phyloP scores from a whole-genome alignment of 2,888 invertebrate species.

The Hydraecia micacea region DNA sequence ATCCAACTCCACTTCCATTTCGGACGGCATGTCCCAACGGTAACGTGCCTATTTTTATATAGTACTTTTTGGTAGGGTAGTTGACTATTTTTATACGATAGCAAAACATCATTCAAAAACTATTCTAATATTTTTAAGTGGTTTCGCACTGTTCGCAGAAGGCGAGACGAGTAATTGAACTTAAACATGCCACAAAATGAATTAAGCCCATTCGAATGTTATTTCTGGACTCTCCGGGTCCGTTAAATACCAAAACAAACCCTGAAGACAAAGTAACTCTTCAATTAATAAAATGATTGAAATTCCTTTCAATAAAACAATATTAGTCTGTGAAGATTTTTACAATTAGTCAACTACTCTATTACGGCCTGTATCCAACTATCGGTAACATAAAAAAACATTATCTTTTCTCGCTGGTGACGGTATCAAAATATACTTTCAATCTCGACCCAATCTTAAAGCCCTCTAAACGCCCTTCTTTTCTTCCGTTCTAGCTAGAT shows the following conservation, averaged over 20 bases:
- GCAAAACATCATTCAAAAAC: neutral
- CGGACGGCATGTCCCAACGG: constrained; percentile 88
- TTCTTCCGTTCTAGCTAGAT: constrained; percentile 56
- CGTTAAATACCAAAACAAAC: neutral
- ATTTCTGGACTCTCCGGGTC: neutral
- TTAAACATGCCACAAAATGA: neutral
- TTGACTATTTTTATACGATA: constrained; percentile 35
- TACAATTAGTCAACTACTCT: constrained; percentile 47
- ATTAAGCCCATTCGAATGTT: neutral
- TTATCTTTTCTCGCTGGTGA: constrained; percentile 20
- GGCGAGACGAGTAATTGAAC: neutral
- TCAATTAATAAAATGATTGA: neutral
- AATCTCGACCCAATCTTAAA: constrained; percentile 9
- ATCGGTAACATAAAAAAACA: constrained; percentile 18
- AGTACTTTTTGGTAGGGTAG: constrained; percentile 45
- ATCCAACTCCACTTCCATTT: constrained; percentile 90
- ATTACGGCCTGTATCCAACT: constrained; percentile 49
- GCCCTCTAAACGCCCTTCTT: constrained; percentile 11
- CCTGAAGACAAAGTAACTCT: neutral
- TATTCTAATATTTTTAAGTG: neutral
- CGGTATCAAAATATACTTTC: constrained; percentile 28
- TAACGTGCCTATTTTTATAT: constrained; percentile 68
- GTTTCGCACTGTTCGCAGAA: neutral
- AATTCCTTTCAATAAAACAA: neutral
- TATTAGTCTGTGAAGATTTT: neutral